phyloP scores from a whole-genome alignment of 2,888 invertebrate genomes.

The Drosophila meridionalis region DNA sequence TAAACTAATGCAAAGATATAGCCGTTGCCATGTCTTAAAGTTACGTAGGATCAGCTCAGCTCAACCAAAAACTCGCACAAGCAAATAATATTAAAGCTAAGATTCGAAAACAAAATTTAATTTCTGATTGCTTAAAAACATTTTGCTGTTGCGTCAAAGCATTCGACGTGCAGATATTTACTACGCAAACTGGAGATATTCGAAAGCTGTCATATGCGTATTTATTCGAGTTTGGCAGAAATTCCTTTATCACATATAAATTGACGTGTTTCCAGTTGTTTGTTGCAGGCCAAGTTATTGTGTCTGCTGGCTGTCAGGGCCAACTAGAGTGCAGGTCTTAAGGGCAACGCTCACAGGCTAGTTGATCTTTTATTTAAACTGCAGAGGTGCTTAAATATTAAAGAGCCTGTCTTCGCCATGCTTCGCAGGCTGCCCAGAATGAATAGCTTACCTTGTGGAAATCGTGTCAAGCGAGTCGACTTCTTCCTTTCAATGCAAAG shows the following conservation, averaged over 20 bases:
- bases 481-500: slow-evolving; percentile 20
- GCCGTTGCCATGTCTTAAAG: too few species aligned
- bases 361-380: slow-evolving; percentile 22
- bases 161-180: slow-evolving; percentile 2
- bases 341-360: slow-evolving; percentile 11
- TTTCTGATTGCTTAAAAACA: too few species aligned
- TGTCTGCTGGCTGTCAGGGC: slow-evolving; percentile 28
- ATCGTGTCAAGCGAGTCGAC: neutral
- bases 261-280: slow-evolving; percentile 55
- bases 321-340: slow-evolving; percentile 26
- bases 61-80: too few species aligned
- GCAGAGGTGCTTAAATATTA: slow-evolving; percentile 61
- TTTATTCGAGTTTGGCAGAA: slow-evolving; percentile 7
- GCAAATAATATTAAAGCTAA: too few species aligned
- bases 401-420: slow-evolving; percentile 37
- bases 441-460: neutral
- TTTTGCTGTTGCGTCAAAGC: too few species aligned
- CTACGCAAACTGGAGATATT: neutral
- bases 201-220: slow-evolving; percentile 24
- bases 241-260: slow-evolving; percentile 50
- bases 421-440: slow-evolving; percentile 14
- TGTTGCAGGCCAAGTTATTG: slow-evolving; percentile 23
- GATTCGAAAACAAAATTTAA: too few species aligned
- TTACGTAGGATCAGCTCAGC: too few species aligned
- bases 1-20: too few species aligned